phyloP scores from a whole-genome alignment of 2,888 invertebrate genomes.

The Acanthosepion lycidas region DNA sequence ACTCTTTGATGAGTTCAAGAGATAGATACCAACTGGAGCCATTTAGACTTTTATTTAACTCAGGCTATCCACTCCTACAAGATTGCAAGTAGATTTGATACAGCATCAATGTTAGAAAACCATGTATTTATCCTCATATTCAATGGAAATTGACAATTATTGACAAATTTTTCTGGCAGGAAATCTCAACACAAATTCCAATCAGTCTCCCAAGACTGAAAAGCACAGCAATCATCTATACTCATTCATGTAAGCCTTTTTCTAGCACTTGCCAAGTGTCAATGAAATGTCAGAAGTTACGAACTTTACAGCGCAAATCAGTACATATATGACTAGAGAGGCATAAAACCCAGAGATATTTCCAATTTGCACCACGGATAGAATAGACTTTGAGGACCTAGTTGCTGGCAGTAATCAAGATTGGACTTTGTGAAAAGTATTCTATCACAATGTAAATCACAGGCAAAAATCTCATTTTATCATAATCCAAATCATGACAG shows the following conservation, averaged over 20 bases:
- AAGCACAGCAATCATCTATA: background rate
- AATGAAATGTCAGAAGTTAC: background rate
- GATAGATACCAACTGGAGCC: background rate
- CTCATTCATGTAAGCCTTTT: background rate
- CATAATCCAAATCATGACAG: background rate
- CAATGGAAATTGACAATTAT: slow-evolving; percentile 22
- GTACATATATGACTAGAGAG: background rate
- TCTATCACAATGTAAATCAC: too few relatives aligned
- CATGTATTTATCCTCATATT: background rate
- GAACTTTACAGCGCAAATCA: background rate
- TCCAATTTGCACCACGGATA: background rate
- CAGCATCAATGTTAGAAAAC: background rate
- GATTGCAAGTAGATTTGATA: background rate
- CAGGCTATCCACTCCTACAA: background rate
- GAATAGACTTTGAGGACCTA: slow-evolving; percentile 6
- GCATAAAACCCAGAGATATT: background rate
- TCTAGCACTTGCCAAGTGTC: slow-evolving; percentile 1
- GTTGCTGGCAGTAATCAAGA: background rate
- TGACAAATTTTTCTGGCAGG: slow-evolving; percentile 4
- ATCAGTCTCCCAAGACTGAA: background rate
- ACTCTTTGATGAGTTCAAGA: background rate
- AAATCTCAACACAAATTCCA: background rate
- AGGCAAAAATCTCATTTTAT: too few relatives aligned
- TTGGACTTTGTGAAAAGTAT: background rate
- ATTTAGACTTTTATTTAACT: background rate